Evolutionary conservation across 2,797 vertebrate species (phyloP).

Genomic region (Aphelocoma californica): DNA sequence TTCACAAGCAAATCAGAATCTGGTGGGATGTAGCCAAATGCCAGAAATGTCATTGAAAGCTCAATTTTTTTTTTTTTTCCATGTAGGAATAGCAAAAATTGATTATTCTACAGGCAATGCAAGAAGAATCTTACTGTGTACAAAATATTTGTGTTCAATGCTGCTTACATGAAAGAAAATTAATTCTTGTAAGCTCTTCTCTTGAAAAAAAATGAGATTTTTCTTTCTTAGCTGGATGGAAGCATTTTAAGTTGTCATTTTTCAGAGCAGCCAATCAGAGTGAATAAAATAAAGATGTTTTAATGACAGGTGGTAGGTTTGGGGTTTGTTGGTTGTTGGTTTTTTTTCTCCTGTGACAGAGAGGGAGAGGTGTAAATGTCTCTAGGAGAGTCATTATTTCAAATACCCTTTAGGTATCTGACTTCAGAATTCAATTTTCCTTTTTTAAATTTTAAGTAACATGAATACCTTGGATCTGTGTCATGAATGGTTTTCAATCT

Average conservation of each 20-base stretch:
- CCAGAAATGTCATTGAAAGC: neutral
- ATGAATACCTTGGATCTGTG: neutral
- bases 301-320: neutral
- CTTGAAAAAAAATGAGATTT: neutral
- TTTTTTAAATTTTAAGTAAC: neutral
- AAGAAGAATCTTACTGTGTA: neutral
- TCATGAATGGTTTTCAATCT: neutral
- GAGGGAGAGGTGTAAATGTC: neutral
- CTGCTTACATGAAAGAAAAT: neutral
- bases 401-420: neutral
- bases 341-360: neutral
- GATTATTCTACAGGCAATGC: neutral
- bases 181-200: neutral
- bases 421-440: neutral
- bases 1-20: neutral
- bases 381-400: neutral
- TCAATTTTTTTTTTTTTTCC: neutral
- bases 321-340: neutral
- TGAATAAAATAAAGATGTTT: neutral
- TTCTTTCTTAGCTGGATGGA: neutral
- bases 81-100: neutral
- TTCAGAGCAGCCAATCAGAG: neutral
- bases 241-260: neutral
- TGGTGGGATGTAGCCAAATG: neutral
- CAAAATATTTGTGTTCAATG: neutral